A percentile compares a stretch with the other conserved stretches of the same genome.
These are phyloP conservation scores for Agelaius tricolor DNA, from an alignment of 2,113 vertebrate genomes.

Conservation along the genomic window DNA sequence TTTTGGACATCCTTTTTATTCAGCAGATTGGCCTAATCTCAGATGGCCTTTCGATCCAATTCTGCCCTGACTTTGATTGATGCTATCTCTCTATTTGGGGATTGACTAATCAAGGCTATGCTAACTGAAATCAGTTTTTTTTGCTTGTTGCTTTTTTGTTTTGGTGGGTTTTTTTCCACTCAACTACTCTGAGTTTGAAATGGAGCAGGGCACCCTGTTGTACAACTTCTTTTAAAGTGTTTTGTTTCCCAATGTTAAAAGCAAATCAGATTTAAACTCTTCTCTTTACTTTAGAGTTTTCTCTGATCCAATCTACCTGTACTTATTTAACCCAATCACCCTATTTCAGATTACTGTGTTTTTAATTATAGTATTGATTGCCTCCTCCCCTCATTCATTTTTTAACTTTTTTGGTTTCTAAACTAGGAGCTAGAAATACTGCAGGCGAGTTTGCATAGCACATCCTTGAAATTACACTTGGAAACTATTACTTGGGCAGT, in stretches of 20 bases:
- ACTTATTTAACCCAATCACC: background rate
- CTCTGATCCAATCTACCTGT: background rate
- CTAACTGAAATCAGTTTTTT: slow-evolving; percentile 34
- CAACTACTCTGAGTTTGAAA: slow-evolving; percentile 1
- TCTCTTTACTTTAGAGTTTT: background rate
- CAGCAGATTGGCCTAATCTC: background rate
- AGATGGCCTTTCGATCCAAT: slow-evolving; percentile 1
- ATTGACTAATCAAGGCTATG: slow-evolving; percentile 43
- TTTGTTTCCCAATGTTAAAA: background rate
- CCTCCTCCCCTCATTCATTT: background rate
- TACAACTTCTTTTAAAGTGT: background rate
- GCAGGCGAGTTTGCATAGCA: background rate
- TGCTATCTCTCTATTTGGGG: slow-evolving; percentile 22
- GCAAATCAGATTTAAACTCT: background rate
- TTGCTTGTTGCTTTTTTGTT: background rate
- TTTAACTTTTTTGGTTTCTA: background rate
- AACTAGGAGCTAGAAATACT: background rate
- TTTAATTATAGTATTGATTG: slow-evolving; percentile 16
- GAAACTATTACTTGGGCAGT: slow-evolving; percentile 46
- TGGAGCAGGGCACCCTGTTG: background rate
- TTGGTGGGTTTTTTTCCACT: background rate
- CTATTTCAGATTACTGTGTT: background rate
- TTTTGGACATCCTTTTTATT: background rate
- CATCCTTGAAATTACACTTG: slow-evolving; percentile 40
- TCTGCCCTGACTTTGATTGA: slow-evolving; percentile 36